These are phyloP conservation scores for Eugnorisma glareosa DNA, from an alignment of 2,888 invertebrate genomes.

Conservation along the genomic window DNA sequence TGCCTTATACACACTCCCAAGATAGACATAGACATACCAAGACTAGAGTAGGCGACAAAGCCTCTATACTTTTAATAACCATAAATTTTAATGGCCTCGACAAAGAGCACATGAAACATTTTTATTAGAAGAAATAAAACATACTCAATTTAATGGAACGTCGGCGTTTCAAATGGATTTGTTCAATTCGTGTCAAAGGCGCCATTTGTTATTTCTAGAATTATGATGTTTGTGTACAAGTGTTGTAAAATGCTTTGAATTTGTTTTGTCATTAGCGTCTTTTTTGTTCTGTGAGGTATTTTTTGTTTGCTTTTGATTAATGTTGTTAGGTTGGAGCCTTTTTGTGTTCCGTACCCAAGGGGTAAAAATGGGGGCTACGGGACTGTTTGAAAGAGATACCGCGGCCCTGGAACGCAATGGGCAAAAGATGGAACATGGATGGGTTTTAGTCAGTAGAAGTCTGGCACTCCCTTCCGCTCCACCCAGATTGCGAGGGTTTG, in stretches of 20 bases:
- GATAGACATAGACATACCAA: not conserved
- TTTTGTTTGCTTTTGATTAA: conserved; percentile 46
- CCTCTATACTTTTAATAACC: conserved; percentile 54
- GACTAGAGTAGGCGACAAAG: conserved; percentile 14
- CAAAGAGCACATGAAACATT: conserved; percentile 57
- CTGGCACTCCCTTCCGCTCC: too few relatives aligned
- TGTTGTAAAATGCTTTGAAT: conserved; percentile 59
- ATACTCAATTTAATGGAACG: conserved; percentile 67
- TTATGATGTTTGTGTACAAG: conserved; percentile 46
- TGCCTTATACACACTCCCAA: not conserved
- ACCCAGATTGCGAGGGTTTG: too few relatives aligned
- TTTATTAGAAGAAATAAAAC: conserved; percentile 65
- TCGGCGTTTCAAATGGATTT: conserved; percentile 67
- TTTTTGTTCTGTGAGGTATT: conserved; percentile 20
- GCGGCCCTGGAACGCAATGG: too few relatives aligned
- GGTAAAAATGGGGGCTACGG: too few relatives aligned
- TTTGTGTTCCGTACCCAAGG: too few relatives aligned
- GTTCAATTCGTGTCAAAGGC: conserved; percentile 65
- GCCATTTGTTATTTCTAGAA: conserved; percentile 62
- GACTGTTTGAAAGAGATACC: too few relatives aligned
- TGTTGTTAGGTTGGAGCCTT: conserved; percentile 4
- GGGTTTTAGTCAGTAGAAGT: too few relatives aligned
- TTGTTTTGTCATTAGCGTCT: conserved; percentile 55
- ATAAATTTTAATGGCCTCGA: conserved; percentile 56
- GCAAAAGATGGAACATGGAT: too few relatives aligned